phyloP scores from a whole-genome alignment of 2,113 vertebrate species.

The Gopherus evgoodei region DNA sequence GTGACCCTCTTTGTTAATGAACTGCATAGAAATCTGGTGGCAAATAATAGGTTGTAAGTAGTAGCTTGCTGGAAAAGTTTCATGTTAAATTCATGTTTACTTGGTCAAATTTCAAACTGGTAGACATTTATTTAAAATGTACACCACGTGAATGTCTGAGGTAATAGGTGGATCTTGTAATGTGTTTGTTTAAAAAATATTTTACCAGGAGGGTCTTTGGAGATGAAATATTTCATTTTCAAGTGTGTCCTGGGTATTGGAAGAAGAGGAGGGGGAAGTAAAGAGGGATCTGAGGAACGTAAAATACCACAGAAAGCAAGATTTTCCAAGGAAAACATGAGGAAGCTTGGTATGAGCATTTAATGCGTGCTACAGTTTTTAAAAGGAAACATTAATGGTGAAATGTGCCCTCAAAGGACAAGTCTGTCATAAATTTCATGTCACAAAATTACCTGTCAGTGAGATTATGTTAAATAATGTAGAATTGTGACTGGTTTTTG shows the following conservation, averaged over 20 bases:
- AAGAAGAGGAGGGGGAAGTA: constrained; percentile 62
- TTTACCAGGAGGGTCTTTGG: constrained; percentile 71
- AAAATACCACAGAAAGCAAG: constrained; percentile 83
- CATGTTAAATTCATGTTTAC: constrained; percentile 62
- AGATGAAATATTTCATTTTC: constrained; percentile 74
- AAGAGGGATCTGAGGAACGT: constrained; percentile 77
- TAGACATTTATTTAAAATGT: constrained; percentile 76
- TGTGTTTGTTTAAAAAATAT: constrained; percentile 73
- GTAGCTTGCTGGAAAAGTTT: not conserved
- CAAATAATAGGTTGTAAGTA: constrained; percentile 49
- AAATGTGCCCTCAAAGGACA: constrained; percentile 83
- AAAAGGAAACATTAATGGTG: constrained; percentile 86
- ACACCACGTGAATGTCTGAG: constrained; percentile 67
- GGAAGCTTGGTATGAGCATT: constrained; percentile 80
- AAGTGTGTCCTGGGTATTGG: constrained; percentile 58
- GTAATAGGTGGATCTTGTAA: constrained; percentile 73
- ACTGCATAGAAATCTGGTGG: constrained; percentile 21
- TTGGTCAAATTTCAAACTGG: constrained; percentile 63
- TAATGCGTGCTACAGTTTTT: constrained; percentile 84
- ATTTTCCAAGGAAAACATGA: constrained; percentile 86
- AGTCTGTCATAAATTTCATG: constrained; percentile 82
- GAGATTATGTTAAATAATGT: constrained; percentile 83
- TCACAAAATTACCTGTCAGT: constrained; percentile 86
- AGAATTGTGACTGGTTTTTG: constrained; percentile 79
- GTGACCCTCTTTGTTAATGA: constrained; percentile 39